Evolutionary conservation across 2,888 invertebrate genomes (phyloP).

Genomic region (Ormyrus labotus): DNA sequence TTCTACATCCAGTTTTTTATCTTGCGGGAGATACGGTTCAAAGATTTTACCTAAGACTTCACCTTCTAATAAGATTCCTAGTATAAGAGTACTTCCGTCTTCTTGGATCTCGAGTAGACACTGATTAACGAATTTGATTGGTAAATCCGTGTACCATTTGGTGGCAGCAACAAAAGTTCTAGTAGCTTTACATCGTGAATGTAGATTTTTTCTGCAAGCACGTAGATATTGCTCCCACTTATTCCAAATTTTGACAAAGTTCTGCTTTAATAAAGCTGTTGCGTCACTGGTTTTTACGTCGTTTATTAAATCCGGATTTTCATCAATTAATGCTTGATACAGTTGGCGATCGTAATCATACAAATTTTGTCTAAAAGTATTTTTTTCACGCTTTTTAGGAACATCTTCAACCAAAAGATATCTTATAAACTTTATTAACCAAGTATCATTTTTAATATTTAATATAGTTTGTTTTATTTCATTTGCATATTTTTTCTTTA

Average conservation of each 20-base stretch:
- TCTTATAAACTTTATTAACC: slow-evolving; percentile 21
- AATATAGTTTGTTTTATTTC: slow-evolving; percentile 8
- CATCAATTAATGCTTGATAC: slow-evolving; percentile 39
- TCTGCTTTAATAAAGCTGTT: background rate
- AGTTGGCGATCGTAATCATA: slow-evolving; percentile 16
- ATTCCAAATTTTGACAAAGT: slow-evolving; percentile 24
- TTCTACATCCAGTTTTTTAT: slow-evolving; percentile 57
- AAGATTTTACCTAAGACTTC: slow-evolving; percentile 58
- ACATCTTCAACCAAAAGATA: no score
- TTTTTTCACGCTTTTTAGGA: background rate
- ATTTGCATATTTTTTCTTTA: slow-evolving; percentile 2
- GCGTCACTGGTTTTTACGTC: slow-evolving; percentile 28
- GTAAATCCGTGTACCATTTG: slow-evolving; percentile 68
- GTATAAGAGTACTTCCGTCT: slow-evolving; percentile 23
- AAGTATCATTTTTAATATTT: slow-evolving; percentile 22
- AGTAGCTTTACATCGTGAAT: background rate
- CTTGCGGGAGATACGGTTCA: slow-evolving; percentile 60
- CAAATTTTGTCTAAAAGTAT: background rate
- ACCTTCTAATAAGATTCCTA: slow-evolving; percentile 63
- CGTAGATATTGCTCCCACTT: slow-evolving; percentile 49
- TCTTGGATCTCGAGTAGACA: slow-evolving; percentile 29
- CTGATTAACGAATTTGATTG: slow-evolving; percentile 61
- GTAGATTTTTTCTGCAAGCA: background rate
- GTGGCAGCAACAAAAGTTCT: slow-evolving; percentile 59
- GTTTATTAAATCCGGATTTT: slow-evolving; percentile 9